A percentile compares a stretch with the other conserved stretches of the same genome.
These are phyloP conservation scores for Oceanodroma leucorhoa DNA, from an alignment of 2,797 vertebrate species.

Conservation along the genomic window DNA sequence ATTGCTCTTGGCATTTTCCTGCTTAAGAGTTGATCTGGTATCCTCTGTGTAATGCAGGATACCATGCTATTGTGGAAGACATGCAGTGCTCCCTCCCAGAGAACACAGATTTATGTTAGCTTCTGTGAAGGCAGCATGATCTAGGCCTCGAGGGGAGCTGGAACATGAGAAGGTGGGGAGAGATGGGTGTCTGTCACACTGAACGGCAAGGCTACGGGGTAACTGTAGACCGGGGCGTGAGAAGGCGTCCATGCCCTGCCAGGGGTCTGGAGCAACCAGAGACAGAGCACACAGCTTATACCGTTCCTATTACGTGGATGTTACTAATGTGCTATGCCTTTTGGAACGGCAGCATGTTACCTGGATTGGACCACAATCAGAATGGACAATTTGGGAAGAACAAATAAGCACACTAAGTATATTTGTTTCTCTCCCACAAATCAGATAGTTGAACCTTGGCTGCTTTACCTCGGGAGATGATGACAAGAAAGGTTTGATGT, in stretches of 20 bases:
- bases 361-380: not conserved
- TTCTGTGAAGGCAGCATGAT: not conserved
- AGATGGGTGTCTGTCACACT: not conserved
- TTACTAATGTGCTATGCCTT: not conserved
- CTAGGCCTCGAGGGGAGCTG: not conserved
- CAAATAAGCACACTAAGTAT: not conserved
- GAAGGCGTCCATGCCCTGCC: not conserved
- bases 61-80: not conserved
- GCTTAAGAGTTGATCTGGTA: not conserved
- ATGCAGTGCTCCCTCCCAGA: not conserved
- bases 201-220: not conserved
- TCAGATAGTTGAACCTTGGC: not conserved
- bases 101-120: not conserved
- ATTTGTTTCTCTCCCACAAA: not conserved
- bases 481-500: conserved; percentile 97
- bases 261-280: not conserved
- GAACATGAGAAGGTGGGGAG: not conserved
- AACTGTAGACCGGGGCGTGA: not conserved
- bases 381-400: not conserved
- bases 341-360: not conserved
- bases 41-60: not conserved
- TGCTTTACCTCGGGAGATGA: conserved; percentile 91
- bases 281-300: not conserved
- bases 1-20: not conserved
- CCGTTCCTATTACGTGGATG: not conserved